Percentiles rank a stretch among this genome's conserved stretches.
Conservation (phyloP, 2,888 invertebrate species). For the Leucophora obtusa region DNA sequence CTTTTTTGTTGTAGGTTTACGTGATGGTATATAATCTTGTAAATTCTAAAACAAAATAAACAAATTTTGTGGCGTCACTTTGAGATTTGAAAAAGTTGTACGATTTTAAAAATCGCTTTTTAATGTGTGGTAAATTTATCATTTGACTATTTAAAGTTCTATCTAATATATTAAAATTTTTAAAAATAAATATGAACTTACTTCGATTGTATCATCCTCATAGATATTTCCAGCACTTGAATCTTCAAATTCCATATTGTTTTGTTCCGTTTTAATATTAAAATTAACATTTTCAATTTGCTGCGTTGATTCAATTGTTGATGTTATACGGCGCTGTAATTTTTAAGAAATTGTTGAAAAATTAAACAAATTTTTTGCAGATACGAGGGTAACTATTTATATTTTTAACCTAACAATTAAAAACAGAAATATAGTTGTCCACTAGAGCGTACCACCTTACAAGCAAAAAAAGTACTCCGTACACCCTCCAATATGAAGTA, state of each 20-base stretch:
- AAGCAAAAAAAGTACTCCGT: too few species aligned
- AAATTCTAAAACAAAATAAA: constrained; percentile 52
- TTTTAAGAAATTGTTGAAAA: background rate
- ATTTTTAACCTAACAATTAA: too few species aligned
- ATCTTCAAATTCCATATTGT: constrained; percentile 32
- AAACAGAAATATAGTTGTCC: too few species aligned
- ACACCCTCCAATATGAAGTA: too few species aligned
- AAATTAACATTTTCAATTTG: background rate
- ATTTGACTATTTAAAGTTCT: background rate
- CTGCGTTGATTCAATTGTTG: background rate
- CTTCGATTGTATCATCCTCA: constrained; percentile 32
- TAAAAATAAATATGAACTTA: constrained; percentile 20
- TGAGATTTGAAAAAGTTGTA: background rate
- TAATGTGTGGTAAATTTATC: background rate
- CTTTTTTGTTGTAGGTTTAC: constrained; percentile 49
- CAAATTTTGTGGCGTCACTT: background rate
- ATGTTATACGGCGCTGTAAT: background rate
- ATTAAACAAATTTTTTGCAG: too few species aligned
- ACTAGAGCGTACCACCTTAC: too few species aligned
- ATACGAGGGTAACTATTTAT: too few species aligned
- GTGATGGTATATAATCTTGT: constrained; percentile 34
- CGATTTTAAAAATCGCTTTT: background rate
- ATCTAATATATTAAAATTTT: too few species aligned
- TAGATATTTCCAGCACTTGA: constrained; percentile 22
- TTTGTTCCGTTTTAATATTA: constrained; percentile 31